Evolutionary conservation across 2,113 vertebrate genomes (phyloP).

Genomic region (zebrafish (Danio rerio)): DNA sequence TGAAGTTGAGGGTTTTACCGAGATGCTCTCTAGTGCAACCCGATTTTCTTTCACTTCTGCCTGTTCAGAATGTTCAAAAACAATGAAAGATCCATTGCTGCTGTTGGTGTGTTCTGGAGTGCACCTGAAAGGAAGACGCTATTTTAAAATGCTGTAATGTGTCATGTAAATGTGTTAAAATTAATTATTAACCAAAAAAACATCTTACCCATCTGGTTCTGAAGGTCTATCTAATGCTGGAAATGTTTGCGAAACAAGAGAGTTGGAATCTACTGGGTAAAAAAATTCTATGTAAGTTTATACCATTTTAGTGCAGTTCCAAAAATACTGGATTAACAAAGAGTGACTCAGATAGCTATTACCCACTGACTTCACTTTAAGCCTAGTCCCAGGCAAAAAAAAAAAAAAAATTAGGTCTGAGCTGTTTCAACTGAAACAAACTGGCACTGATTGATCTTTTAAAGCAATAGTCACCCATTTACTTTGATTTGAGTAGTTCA

Average conservation of each 20-base stretch:
- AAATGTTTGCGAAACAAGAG: slow-evolving; percentile 43
- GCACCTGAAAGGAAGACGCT: slow-evolving; percentile 17
- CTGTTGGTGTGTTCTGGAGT: slow-evolving; percentile 68
- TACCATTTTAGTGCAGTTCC: background rate
- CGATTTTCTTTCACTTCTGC: slow-evolving; percentile 54
- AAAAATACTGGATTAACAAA: slow-evolving; percentile 17
- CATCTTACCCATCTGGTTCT: slow-evolving; percentile 61
- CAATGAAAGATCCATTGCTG: slow-evolving; percentile 79
- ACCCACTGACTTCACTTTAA: no score
- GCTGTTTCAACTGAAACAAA: no score
- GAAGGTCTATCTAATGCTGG: slow-evolving; percentile 69
- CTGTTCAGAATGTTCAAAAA: slow-evolving; percentile 82
- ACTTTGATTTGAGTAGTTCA: no score
- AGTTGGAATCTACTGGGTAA: slow-evolving; percentile 59
- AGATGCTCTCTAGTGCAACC: background rate
- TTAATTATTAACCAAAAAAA: background rate
- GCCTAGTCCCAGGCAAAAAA: no score
- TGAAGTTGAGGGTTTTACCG: slow-evolving; percentile 38
- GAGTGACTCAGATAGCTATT: background rate
- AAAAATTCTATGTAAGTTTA: no score
- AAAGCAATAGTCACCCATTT: no score
- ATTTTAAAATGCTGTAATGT: background rate
- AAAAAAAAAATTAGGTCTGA: no score
- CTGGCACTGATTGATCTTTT: no score
- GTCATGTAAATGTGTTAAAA: no score